Conservation (phyloP, 2,113 vertebrate species). For the Prinia subflava region DNA sequence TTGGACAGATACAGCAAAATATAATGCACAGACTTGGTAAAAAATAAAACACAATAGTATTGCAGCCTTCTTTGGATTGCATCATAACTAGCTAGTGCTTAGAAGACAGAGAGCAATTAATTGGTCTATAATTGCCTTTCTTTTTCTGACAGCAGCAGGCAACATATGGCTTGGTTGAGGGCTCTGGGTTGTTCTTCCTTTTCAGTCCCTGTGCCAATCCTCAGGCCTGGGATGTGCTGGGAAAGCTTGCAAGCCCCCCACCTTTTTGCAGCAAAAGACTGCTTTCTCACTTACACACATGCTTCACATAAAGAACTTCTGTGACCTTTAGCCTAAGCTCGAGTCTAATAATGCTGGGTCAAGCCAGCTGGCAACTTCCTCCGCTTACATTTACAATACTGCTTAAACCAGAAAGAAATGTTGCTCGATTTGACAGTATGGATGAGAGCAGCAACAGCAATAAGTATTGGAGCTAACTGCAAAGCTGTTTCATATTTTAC, state of each 20-base stretch:
- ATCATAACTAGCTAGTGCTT: background rate
- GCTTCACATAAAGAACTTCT: slow-evolving; percentile 34
- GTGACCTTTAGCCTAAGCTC: slow-evolving; percentile 29
- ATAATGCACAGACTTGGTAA: background rate
- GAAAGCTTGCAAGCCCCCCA: background rate
- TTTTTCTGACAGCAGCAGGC: slow-evolving; percentile 34
- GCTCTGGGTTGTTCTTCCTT: slow-evolving; percentile 20
- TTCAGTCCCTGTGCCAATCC: background rate
- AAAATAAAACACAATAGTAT: background rate
- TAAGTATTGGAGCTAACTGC: background rate
- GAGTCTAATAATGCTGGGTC: slow-evolving; percentile 13
- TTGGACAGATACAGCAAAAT: background rate
- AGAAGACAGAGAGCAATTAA: slow-evolving; percentile 38
- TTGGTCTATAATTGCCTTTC: background rate
- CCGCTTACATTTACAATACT: slow-evolving; percentile 19
- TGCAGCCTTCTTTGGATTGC: background rate
- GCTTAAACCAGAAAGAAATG: background rate
- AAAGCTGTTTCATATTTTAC: background rate
- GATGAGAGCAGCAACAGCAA: slow-evolving; percentile 13
- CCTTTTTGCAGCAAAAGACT: background rate
- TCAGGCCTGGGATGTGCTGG: rapidly evolving
- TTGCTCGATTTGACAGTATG: background rate
- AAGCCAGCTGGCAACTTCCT: slow-evolving; percentile 54
- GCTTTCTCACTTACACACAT: slow-evolving; percentile 28
- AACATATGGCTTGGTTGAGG: slow-evolving; percentile 39